These are phyloP conservation scores for Coelinius sp. DNA, from an alignment of 2,888 invertebrate species.

Conservation along the genomic window DNA sequence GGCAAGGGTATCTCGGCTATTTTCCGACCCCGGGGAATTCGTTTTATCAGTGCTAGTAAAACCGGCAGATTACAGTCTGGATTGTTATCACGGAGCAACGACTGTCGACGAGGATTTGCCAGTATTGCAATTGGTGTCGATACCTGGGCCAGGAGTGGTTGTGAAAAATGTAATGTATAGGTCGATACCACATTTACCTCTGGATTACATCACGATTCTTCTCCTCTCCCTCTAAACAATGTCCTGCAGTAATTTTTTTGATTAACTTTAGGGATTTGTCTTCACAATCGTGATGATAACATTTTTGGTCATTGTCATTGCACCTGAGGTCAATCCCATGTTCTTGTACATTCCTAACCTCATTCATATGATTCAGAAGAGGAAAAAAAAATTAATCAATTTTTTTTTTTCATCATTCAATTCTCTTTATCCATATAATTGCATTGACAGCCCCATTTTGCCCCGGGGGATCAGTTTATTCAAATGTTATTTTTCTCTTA, in stretches of 20 bases:
- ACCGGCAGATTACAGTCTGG: slow-evolving; percentile 54
- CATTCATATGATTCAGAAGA: not conserved
- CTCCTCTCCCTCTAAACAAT: not conserved
- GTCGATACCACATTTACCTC: not conserved
- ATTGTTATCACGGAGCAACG: slow-evolving; percentile 53
- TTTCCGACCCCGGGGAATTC: slow-evolving; percentile 65
- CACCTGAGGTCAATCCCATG: not conserved
- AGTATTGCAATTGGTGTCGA: slow-evolving; percentile 56
- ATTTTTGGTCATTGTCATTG: not conserved
- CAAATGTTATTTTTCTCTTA: too few species aligned
- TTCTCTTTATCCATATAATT: not conserved
- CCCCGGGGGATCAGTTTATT: not conserved
- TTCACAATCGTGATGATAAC: not conserved
- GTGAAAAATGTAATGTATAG: slow-evolving; percentile 60
- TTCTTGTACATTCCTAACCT: not conserved
- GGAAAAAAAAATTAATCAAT: not conserved
- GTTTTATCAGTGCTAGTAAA: slow-evolving; percentile 61
- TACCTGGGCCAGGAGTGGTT: slow-evolving; percentile 52
- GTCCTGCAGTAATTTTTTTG: not conserved
- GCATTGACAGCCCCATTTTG: not conserved
- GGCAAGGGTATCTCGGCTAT: slow-evolving; percentile 67
- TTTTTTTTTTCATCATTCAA: too few species aligned
- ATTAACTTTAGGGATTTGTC: not conserved
- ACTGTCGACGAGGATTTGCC: slow-evolving; percentile 55
- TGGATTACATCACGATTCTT: slow-evolving; percentile 62